Conservation (phyloP, 1,140 invertebrate genomes). For the Holotrichia oblita region DNA sequence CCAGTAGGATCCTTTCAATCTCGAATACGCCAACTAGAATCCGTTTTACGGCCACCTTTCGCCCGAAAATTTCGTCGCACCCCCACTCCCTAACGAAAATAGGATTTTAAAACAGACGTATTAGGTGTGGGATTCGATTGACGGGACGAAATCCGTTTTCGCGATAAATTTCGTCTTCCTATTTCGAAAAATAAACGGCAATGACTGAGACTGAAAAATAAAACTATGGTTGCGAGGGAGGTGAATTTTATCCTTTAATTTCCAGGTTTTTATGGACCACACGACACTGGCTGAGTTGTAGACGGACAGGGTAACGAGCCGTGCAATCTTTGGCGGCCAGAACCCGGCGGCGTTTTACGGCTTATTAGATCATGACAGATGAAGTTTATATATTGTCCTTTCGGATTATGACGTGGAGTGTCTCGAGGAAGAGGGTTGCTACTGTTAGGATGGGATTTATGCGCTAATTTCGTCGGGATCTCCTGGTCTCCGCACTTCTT, state of each 20-base stretch:
- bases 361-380: constrained; percentile 33
- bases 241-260: background rate
- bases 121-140: background rate
- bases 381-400: constrained; percentile 33
- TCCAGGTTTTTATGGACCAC: background rate
- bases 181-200: background rate
- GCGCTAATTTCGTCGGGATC: background rate
- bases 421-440: background rate
- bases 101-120: constrained; percentile 25
- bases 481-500: too few relatives aligned
- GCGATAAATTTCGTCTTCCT: background rate
- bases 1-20: too few relatives aligned
- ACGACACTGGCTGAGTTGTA: background rate
- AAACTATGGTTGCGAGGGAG: background rate
- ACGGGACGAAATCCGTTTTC: background rate
- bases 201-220: background rate
- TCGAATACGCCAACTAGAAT: too few relatives aligned
- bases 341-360: background rate
- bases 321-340: constrained; percentile 23
- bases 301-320: background rate
- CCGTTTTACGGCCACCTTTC: too few relatives aligned
- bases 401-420: constrained; percentile 18
- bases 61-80: too few relatives aligned
- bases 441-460: background rate
- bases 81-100: too few relatives aligned